Base-by-base conservation (phyloP, 1,140 invertebrate species). In the Palaemon carinicauda region DNA sequence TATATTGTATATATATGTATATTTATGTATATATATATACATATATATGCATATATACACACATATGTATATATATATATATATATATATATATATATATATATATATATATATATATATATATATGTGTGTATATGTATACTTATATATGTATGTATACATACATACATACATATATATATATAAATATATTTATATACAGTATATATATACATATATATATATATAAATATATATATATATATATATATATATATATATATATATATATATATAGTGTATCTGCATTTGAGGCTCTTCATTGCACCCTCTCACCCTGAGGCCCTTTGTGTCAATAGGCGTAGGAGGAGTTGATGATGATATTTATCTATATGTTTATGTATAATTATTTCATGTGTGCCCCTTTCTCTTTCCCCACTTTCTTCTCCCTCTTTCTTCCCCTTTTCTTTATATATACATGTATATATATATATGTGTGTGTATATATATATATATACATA, bases 131-230 rank as follows among this genome's bases (percentile, higher is more conserved):
- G 21, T 17, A 78, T 41, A 24, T 24, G 51, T 12, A 21, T n/a
- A 78, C 17, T 19, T 51, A 12, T 51, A 78, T 27, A 52, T 27
- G 52, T 7, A 77, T 51, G 19, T 29, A 73, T 7, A 77, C 21
- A 77, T 3, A n/a, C 15, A 33, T 41, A 77, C 14, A 77, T 29
- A 74, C 29, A 74, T 74, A 74, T 74, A 74, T 74, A 74, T 33
- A 33, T 75, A 33, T 75, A 75, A 33, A 21, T 75, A 75, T 75
- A 33, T 75, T 33, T 74, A 74, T 74, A 74, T n/a, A n/a, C n/a
- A n/a, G n/a, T 74, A 74, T 74, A 74, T 74, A 29, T 74, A 74
- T 74, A 74, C 29, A 74, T 74, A 74, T 74, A 74, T 74, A 74
- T 74, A 74, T 74, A 74, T 27, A 74, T 27, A 27, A 31, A 27